Evolutionary conservation across 2,888 invertebrate species (phyloP).

Genomic region (Euclidia mi): DNA sequence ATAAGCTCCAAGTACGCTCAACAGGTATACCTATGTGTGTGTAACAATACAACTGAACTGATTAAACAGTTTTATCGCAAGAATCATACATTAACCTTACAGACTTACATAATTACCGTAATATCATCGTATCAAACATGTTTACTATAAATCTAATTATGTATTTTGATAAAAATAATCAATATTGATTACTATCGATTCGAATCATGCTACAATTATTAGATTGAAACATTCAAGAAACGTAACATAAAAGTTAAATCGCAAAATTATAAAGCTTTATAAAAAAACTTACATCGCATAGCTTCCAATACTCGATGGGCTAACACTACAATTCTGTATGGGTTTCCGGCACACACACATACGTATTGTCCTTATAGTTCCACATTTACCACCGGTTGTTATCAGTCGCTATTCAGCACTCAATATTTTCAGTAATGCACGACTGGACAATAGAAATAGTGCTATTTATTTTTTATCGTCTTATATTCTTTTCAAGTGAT

Average conservation of each 20-base stretch:
- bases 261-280: background rate
- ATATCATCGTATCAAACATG: too few species aligned
- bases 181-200: background rate
- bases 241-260: background rate
- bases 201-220: background rate
- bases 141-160: too few species aligned
- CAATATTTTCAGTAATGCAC: conserved; percentile 70
- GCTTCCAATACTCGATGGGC: conserved; percentile 52
- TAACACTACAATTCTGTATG: conserved; percentile 58
- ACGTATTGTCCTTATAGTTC: conserved; percentile 50
- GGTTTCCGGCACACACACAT: conserved; percentile 65
- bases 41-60: too few species aligned
- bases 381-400: conserved; percentile 71
- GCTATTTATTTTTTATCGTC: conserved; percentile 15
- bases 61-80: too few species aligned
- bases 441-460: conserved; percentile 43
- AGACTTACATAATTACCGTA: too few species aligned
- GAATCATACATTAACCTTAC: too few species aligned
- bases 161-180: conserved; percentile 3
- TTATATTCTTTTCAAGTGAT: conserved; percentile 15
- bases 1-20: too few species aligned
- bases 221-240: background rate
- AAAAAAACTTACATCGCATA: conserved; percentile 30
- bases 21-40: too few species aligned
- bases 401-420: conserved; percentile 74